Evolutionary conservation across 2,113 vertebrate species (phyloP).

Genomic region (Phrynosoma platyrhinos): DNA sequence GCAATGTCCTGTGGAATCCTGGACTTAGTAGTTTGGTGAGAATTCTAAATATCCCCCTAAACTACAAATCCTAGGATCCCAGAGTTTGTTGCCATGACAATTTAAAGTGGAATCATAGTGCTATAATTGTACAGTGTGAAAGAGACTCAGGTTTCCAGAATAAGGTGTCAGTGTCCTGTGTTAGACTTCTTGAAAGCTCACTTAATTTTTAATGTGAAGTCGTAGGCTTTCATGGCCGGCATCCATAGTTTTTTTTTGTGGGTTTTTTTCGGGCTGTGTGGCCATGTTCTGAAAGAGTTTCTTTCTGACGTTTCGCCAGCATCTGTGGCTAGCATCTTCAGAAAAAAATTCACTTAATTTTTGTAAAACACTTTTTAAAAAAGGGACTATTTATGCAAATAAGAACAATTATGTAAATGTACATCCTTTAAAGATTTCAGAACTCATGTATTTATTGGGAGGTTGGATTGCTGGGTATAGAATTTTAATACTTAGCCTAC

Average conservation of each 20-base stretch:
- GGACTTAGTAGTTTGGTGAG: too few relatives aligned
- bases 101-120: not conserved
- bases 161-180: not conserved
- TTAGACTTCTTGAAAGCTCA: not conserved
- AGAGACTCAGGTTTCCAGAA: not conserved
- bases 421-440: not conserved
- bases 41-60: not conserved
- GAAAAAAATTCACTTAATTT: not conserved
- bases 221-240: too few relatives aligned
- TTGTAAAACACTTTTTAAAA: not conserved
- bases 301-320: too few relatives aligned
- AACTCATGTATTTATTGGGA: not conserved
- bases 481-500: not conserved
- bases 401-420: not conserved
- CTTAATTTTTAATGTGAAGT: not conserved
- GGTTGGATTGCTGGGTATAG: not conserved
- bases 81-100: not conserved
- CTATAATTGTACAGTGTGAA: too few relatives aligned
- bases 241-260: too few relatives aligned
- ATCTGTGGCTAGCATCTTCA: too few relatives aligned
- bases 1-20: too few relatives aligned
- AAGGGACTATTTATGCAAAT: not conserved
- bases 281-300: too few relatives aligned
- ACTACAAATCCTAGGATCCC: not conserved
- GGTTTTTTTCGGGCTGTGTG: too few relatives aligned